phyloP scores from a whole-genome alignment of 2,797 vertebrate genomes.

The Pterois miles region DNA sequence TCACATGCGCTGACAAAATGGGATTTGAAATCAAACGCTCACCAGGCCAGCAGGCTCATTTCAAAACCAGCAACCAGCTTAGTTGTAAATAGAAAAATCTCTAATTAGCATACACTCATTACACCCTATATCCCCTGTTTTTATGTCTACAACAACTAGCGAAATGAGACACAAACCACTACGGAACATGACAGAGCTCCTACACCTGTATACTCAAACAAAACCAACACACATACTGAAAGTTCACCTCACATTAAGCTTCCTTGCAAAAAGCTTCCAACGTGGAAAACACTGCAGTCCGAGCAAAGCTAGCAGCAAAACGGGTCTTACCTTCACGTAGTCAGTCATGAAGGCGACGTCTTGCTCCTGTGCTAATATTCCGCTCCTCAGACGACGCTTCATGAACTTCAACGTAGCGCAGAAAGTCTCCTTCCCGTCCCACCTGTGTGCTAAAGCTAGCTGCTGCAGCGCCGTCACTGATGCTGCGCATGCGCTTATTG shows the following conservation, averaged over 20 bases:
- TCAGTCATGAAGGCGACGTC: not conserved
- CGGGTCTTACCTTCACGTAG: not conserved
- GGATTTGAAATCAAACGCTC: no score
- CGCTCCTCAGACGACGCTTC: not conserved
- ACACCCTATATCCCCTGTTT: not conserved
- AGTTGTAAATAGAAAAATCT: not conserved
- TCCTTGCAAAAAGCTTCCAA: not conserved
- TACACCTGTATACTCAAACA: not conserved
- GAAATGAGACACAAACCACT: not conserved
- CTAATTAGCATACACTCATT: not conserved
- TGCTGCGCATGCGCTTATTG: no score
- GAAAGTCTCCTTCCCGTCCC: no score
- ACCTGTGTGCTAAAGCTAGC: no score
- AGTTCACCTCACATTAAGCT: not conserved
- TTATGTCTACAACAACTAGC: not conserved
- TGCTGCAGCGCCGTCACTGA: not conserved
- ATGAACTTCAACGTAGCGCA: no score
- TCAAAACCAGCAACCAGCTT: not conserved
- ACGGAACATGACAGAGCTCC: not conserved
- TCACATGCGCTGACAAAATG: not conserved
- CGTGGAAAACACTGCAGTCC: not conserved
- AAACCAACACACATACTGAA: not conserved
- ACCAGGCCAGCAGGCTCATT: not conserved
- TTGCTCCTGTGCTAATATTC: not conserved
- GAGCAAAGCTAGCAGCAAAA: not conserved